Conservation (phyloP, 2,888 invertebrate species). For the Punctoribates punctum region DNA sequence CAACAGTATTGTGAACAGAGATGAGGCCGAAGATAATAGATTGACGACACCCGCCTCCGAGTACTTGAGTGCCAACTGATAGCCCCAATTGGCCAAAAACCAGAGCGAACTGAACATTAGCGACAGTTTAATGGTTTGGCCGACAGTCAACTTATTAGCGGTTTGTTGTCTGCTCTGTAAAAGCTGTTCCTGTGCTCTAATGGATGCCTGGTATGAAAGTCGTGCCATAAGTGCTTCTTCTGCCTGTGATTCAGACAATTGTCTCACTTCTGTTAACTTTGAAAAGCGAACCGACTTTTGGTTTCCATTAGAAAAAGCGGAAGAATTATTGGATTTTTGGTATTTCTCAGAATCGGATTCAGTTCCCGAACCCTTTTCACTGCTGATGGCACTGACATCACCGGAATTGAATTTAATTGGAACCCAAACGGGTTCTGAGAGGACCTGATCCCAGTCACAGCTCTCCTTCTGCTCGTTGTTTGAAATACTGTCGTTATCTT, state of each 20-base stretch:
- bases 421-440: constrained; percentile 88
- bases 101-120: constrained; percentile 84
- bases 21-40: constrained; percentile 80
- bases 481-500: constrained; percentile 33
- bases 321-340: not conserved
- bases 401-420: constrained; percentile 79
- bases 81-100: constrained; percentile 89
- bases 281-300: constrained; percentile 74
- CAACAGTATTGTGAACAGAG: constrained; percentile 79
- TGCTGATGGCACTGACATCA: constrained; percentile 44
- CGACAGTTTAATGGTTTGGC: constrained; percentile 75
- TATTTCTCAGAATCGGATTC: constrained; percentile 37
- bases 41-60: constrained; percentile 82
- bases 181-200: constrained; percentile 75
- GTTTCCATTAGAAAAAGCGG: not conserved
- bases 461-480: constrained; percentile 33
- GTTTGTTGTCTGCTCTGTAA: constrained; percentile 53
- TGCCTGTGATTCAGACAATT: constrained; percentile 62
- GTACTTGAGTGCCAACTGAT: constrained; percentile 78
- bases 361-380: constrained; percentile 17
- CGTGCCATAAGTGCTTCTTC: constrained; percentile 87
- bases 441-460: constrained; percentile 42
- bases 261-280: constrained; percentile 64
- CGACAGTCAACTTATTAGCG: constrained; percentile 70
- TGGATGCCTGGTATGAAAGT: constrained; percentile 86